Percentiles rank a stretch among this genome's conserved stretches.
Conservation (phyloP, 2,797 vertebrate genomes). For the Hirundo rustica region DNA sequence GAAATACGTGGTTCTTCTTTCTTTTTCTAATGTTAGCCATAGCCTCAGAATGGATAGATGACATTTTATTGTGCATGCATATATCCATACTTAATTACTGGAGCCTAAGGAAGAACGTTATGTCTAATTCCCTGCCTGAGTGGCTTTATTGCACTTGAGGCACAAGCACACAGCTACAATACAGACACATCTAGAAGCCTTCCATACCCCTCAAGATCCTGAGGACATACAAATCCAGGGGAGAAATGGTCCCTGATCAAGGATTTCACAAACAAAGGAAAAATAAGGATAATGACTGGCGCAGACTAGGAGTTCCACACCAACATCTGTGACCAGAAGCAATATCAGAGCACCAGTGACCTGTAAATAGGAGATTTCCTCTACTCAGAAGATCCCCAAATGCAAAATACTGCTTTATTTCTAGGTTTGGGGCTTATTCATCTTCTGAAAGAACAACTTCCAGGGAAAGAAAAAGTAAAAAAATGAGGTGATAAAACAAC, state of each 20-base stretch:
- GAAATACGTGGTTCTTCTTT: not conserved
- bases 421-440: not conserved
- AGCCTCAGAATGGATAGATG: not conserved
- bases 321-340: not conserved
- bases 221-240: not conserved
- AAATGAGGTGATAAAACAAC: too few species aligned
- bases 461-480: too few species aligned
- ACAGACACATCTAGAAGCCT: not conserved
- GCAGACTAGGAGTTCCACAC: not conserved
- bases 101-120: not conserved
- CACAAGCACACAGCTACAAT: not conserved
- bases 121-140: not conserved
- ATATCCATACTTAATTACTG: not conserved
- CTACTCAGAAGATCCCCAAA: not conserved
- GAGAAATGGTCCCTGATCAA: not conserved
- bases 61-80: not conserved
- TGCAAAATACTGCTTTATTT: not conserved
- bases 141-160: not conserved
- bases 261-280: not conserved
- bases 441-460: not conserved
- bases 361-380: not conserved
- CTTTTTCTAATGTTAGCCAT: not conserved
- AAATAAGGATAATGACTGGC: not conserved
- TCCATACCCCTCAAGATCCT: not conserved
- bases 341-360: not conserved